These are phyloP conservation scores for Daubentonia madagascariensis DNA, from an alignment of 2,113 vertebrate species.

Conservation along the genomic window DNA sequence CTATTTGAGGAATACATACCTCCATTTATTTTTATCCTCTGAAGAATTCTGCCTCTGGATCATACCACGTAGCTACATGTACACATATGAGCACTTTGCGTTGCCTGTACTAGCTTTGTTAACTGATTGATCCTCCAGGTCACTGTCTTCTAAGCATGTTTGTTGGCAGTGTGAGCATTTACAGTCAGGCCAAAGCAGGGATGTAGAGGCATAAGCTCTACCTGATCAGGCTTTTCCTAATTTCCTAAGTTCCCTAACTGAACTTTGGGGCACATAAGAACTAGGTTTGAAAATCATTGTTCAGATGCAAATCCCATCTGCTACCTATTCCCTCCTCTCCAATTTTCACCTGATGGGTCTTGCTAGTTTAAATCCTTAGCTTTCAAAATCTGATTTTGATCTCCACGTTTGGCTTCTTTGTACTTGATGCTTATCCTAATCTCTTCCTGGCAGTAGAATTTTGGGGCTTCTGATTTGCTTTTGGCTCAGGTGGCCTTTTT, in stretches of 20 bases:
- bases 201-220: not conserved
- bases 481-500: not conserved
- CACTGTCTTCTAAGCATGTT: not conserved
- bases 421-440: not conserved
- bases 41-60: not conserved
- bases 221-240: too few species aligned
- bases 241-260: not conserved
- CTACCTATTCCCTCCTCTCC: not conserved
- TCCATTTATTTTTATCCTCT: not conserved
- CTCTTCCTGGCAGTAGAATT: not conserved
- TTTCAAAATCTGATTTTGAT: not conserved
- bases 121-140: fast-evolving
- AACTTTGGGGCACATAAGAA: not conserved
- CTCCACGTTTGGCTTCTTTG: not conserved
- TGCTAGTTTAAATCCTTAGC: not conserved
- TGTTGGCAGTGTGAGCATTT: too few species aligned
- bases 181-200: too few species aligned
- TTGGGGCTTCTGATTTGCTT: not conserved
- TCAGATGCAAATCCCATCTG: not conserved
- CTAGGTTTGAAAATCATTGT: not conserved
- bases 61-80: not conserved
- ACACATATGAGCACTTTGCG: not conserved
- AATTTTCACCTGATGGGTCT: not conserved
- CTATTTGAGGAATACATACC: not conserved
- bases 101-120: not conserved